A percentile compares a stretch with the other conserved stretches of the same genome.
Evolutionary conservation across 30 jellyfish, hydroid and myxozoan genomes (phyloP).

Genomic region (Hydra vulgaris): DNA sequence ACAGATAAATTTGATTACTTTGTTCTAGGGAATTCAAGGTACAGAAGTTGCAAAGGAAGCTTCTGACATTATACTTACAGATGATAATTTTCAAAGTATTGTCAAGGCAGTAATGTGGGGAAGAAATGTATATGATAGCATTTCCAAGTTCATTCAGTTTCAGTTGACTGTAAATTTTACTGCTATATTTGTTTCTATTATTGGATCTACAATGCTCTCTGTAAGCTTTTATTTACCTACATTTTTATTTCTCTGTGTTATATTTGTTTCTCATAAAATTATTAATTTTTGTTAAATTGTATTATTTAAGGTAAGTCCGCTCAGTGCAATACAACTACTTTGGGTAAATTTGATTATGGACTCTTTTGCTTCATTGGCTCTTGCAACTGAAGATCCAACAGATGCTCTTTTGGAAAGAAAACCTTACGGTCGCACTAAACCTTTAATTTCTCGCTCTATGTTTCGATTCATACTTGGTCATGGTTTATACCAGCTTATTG

Average conservation of each 20-base stretch:
- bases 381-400: slow-evolving; percentile 99
- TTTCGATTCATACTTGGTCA: slow-evolving; percentile 87
- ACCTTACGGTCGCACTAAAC: slow-evolving; percentile 97
- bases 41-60: no score
- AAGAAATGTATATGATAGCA: slow-evolving; percentile 96
- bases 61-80: slow-evolving; percentile 89
- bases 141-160: slow-evolving; percentile 89
- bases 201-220: slow-evolving; percentile 81
- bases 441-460: slow-evolving; percentile 88
- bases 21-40: slow-evolving; percentile 92
- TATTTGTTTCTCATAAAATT: no score
- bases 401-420: slow-evolving; percentile 59
- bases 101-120: slow-evolving; percentile 99
- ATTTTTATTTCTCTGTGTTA: no score
- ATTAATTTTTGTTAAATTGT: no score
- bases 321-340: slow-evolving; percentile 88
- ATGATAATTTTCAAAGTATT: slow-evolving; percentile 89
- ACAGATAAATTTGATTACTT: no score
- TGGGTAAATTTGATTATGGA: slow-evolving; percentile 99
- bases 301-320: slow-evolving; percentile 97
- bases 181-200: slow-evolving; percentile 46
- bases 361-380: slow-evolving; percentile 90
- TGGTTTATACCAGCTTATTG: slow-evolving; percentile 69
- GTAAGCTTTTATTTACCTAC: no score
- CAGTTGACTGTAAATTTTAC: slow-evolving; percentile 98